These are phyloP conservation scores for Aplodontia rufa DNA, from an alignment of 2,113 vertebrate species.

Conservation along the genomic window DNA sequence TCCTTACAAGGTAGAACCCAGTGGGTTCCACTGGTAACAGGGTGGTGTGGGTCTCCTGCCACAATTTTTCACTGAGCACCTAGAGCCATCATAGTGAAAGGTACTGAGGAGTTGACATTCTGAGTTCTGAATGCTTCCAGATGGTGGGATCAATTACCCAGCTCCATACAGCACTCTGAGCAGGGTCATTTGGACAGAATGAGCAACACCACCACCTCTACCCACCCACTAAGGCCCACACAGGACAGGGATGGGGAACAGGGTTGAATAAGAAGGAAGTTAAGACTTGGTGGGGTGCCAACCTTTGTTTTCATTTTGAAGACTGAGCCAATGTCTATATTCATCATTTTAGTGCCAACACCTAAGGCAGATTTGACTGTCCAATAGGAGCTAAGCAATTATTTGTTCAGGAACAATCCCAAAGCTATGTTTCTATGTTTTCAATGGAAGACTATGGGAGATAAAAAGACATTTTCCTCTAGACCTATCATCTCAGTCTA, in stretches of 20 bases:
- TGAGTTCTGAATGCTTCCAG: background rate
- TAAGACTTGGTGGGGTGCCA: background rate
- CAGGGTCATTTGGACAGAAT: background rate
- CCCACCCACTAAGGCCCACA: accelerated
- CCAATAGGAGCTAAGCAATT: too few relatives aligned
- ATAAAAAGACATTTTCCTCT: background rate
- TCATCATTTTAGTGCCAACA: background rate
- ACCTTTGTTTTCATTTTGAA: background rate
- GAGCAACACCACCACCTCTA: background rate
- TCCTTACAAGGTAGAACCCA: background rate
- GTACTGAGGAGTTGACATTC: background rate
- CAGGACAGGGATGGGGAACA: background rate
- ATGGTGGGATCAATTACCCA: background rate
- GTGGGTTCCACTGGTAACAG: background rate
- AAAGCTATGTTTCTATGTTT: background rate
- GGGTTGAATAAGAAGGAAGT: background rate
- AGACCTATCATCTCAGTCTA: background rate
- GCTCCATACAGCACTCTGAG: background rate
- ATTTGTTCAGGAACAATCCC: background rate
- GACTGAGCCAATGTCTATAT: background rate
- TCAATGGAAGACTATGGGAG: background rate
- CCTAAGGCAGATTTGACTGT: too few relatives aligned
- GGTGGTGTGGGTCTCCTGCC: too few relatives aligned
- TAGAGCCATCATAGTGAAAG: background rate
- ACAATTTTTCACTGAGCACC: background rate